Evolutionary conservation across 1,140 invertebrate genomes (phyloP).

Genomic region (Drosophila pachea): DNA sequence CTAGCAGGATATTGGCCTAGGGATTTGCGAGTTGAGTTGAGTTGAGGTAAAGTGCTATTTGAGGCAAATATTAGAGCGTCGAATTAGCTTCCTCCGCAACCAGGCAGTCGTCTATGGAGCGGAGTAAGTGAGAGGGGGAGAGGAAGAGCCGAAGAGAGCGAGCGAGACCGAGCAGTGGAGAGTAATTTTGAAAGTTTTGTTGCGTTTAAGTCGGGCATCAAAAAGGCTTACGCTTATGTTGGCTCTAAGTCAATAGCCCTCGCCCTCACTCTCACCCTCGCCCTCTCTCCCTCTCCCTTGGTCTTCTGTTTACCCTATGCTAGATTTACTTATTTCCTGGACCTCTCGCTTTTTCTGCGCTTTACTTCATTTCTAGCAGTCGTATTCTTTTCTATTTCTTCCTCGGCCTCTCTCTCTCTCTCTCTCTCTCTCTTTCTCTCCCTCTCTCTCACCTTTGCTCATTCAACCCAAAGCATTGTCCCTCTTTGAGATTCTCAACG

Average conservation of each 20-base stretch:
- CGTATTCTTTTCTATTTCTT: not conserved
- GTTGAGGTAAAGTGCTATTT: slow-evolving; percentile 16
- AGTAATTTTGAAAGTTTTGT: not conserved
- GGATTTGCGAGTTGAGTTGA: slow-evolving; percentile 22
- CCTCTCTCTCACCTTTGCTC: not conserved
- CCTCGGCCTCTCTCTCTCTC: not conserved
- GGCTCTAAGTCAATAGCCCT: not conserved
- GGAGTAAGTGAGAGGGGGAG: not conserved
- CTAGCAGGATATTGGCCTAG: slow-evolving; percentile 32
- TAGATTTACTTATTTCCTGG: not conserved
- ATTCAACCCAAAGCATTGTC: not conserved
- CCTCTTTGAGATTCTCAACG: not conserved
- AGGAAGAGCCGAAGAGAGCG: too few species aligned
- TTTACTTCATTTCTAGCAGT: not conserved
- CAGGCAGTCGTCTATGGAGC: not conserved
- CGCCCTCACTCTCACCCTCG: not conserved
- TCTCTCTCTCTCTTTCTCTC: not conserved
- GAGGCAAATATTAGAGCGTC: slow-evolving; percentile 13
- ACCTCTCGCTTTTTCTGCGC: not conserved
- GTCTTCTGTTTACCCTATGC: not conserved
- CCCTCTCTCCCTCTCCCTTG: not conserved
- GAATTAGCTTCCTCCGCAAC: slow-evolving; percentile 2
- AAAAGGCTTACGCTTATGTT: slow-evolving; percentile 1
- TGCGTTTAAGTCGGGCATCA: not conserved
- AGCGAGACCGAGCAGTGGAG: too few species aligned